These are phyloP conservation scores for mouse (Mus musculus) DNA, from an alignment of 2,113 vertebrate species.

Conservation along the genomic window GRCm39 chr15:87836501-87837000, in stretches of 20 bases:
- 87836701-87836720: fast-evolving
- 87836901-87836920: fast-evolving
- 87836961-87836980: fast-evolving
- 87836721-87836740: fast-evolving
- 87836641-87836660: fast-evolving
- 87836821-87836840: too few relatives aligned
- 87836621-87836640: neutral
- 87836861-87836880: neutral
- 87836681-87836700: fast-evolving
- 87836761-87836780: too few relatives aligned
- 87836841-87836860: neutral
- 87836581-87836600: too few relatives aligned
- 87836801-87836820: neutral
- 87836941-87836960: neutral
- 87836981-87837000: neutral
- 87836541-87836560: too few relatives aligned
- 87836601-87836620: neutral
- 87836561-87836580: neutral
- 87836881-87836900: neutral
- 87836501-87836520: neutral
- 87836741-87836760: fast-evolving
- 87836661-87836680: fast-evolving
- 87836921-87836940: fast-evolving
- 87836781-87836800: fast-evolving
- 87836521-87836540: neutral